Percentiles rank a stretch among this genome's conserved stretches.
These are phyloP conservation scores for Acanthurus tractus DNA, from an alignment of 2,797 vertebrate genomes.

Conservation along the genomic window DNA sequence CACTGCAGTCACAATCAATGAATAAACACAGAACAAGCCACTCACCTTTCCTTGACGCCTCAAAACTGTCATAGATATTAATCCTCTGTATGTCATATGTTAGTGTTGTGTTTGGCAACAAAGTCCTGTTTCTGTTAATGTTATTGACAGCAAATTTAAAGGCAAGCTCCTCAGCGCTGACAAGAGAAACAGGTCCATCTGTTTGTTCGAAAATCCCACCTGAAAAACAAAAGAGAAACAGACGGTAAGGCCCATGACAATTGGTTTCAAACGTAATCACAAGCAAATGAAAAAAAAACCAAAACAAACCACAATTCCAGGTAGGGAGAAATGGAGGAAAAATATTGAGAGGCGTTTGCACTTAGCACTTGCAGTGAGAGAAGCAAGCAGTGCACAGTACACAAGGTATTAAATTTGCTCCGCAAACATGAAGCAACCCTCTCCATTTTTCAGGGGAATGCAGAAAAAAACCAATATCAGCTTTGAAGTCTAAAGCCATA, in stretches of 20 bases:
- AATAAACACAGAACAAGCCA: constrained; percentile 32
- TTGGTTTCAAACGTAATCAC: constrained; percentile 34
- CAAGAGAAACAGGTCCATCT: constrained; percentile 92
- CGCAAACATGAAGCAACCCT: constrained; percentile 70
- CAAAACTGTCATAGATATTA: constrained; percentile 99
- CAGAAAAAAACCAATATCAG: constrained; percentile 67
- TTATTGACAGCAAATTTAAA: constrained; percentile 99
- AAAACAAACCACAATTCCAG: constrained; percentile 18
- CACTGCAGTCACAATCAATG: constrained; percentile 24
- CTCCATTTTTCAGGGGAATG: constrained; percentile 64
- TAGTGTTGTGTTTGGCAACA: constrained; percentile 97
- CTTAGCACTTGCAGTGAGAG: constrained; percentile 41
- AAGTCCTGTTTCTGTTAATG: constrained; percentile 97
- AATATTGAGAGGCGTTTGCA: constrained; percentile 61
- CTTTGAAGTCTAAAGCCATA: constrained; percentile 84
- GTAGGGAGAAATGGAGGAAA: constrained; percentile 44
- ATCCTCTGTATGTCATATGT: constrained; percentile 99
- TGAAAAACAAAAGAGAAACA: constrained; percentile 78
- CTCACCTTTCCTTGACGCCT: constrained; percentile 98
- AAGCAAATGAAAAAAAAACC: constrained; percentile 43
- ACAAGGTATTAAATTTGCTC: constrained; percentile 71
- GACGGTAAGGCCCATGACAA: constrained; percentile 23
- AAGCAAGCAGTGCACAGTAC: constrained; percentile 61
- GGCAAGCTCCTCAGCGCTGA: constrained; percentile 96
- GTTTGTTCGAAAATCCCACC: constrained; percentile 98